These are phyloP conservation scores for Machimus atricapillus DNA, from an alignment of 2,888 invertebrate genomes.

Conservation along the genomic window DNA sequence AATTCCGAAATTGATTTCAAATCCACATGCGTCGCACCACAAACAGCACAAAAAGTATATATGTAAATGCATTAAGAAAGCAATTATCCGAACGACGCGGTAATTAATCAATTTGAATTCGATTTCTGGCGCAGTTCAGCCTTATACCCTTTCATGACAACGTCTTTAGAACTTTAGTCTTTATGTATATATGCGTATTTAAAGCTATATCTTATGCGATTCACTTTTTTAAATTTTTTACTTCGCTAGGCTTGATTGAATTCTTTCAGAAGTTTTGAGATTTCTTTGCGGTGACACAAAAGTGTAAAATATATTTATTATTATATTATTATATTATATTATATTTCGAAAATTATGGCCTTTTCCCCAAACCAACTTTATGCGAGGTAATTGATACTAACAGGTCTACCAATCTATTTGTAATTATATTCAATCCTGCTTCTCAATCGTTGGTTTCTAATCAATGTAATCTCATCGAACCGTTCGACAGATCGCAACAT, in stretches of 20 bases:
- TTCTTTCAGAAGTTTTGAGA: background rate
- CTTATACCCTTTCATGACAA: background rate
- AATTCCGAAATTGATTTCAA: background rate
- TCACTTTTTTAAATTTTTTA: background rate
- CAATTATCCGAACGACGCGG: conserved; percentile 41
- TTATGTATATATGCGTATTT: background rate
- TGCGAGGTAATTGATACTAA: background rate
- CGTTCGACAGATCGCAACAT: background rate
- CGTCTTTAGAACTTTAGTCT: background rate
- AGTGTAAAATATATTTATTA: background rate
- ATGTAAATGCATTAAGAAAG: background rate
- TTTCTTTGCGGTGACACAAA: background rate
- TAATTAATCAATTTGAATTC: conserved; percentile 45
- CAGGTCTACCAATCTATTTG: background rate
- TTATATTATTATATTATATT: no score
- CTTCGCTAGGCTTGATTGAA: background rate
- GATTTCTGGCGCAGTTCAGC: conserved; percentile 13
- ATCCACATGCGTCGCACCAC: background rate
- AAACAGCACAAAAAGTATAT: background rate
- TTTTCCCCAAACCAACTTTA: background rate
- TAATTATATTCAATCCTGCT: background rate
- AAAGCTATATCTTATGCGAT: background rate
- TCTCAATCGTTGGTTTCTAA: background rate
- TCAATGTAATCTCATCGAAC: background rate
- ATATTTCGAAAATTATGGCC: background rate